Evolutionary conservation across 1,140 invertebrate genomes (phyloP), one percentile per base, ranked within the genome.

Genomic region (Halyomorpha halys): DNA sequence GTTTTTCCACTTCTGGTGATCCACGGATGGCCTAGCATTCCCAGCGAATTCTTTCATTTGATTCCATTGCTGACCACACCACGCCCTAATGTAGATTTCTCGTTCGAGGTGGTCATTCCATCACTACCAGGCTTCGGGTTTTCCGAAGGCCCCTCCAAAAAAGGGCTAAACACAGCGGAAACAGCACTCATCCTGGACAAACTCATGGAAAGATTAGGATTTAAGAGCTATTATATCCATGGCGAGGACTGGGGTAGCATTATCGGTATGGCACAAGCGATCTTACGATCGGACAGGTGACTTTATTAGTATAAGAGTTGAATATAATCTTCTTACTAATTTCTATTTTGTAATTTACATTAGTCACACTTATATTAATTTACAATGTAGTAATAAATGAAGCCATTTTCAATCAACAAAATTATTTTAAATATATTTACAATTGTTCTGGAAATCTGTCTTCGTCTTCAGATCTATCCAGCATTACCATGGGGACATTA

Each of bases 1-100:
- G 80, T 81, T 5, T 74, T 78, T 34, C 74, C 83, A 49, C 70
- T 77, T 34, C 76, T 95, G 0, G 23, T 95, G 0, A 69, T 90
- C 4, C 91, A 96, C 71, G 92, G 92, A 16, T 97, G 92, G 92
- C 93, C 93, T 2, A 91, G 93, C 27, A 90, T 88, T 0, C 78
- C 94, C 3, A 77, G 87, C 11, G 90, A 95, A 74, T 94, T 93
- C 73, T 86, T 89, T 67, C 86, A 90, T 69, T 77, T 91, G 1
- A 84, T 91, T 59, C 87, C 86, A 0, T 62, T 85, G 5, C 74
- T 91, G 2, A 86, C 81, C 0, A 79, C 77, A 2, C 76, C 82
- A 6, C 74, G 76, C 49, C 73, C 77, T 27, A 77, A 78, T 13
- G 75, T 77, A 51, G 77, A 85, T 67, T 83, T 87, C 69, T 86